A percentile compares a stretch with the other conserved stretches of the same genome.
Evolutionary conservation across 2,113 vertebrate species (phyloP).

Genomic region (Mustela nigripes): DNA sequence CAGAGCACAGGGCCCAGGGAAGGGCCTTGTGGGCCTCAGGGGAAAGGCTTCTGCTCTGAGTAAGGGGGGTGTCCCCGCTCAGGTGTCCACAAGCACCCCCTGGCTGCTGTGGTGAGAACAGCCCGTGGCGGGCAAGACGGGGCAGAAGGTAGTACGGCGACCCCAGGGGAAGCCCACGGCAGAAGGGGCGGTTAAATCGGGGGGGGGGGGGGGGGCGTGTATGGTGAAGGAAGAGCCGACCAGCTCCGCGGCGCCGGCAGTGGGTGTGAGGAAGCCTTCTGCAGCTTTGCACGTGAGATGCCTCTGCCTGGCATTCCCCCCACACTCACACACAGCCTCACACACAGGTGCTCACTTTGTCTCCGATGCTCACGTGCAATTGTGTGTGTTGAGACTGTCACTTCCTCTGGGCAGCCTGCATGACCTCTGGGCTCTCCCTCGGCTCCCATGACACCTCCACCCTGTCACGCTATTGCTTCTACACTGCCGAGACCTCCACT

Average conservation of each 20-base stretch:
- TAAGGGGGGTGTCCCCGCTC: background rate
- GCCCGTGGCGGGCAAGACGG: background rate
- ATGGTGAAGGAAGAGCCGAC: background rate
- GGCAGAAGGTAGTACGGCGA: background rate
- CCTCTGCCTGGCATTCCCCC: background rate
- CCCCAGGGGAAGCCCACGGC: rapidly evolving
- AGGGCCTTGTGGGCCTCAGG: background rate
- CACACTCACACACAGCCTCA: background rate
- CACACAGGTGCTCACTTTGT: background rate
- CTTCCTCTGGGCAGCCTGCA: background rate
- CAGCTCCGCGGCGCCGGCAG: background rate
- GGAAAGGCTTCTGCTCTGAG: background rate
- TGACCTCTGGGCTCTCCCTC: background rate
- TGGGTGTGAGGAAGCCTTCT: background rate
- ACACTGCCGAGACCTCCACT: rapidly evolving
- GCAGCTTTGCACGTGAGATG: background rate
- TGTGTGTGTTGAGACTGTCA: background rate
- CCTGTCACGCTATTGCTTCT: background rate
- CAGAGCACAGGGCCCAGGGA: background rate
- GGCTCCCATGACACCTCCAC: background rate
- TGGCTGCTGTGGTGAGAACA: background rate
- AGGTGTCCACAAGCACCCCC: background rate
- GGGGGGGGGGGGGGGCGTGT: no score
- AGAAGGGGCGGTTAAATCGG: background rate
- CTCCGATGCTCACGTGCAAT: background rate